phyloP scores from a whole-genome alignment of 2,888 invertebrate species.

The Diarsia brunnea region DNA sequence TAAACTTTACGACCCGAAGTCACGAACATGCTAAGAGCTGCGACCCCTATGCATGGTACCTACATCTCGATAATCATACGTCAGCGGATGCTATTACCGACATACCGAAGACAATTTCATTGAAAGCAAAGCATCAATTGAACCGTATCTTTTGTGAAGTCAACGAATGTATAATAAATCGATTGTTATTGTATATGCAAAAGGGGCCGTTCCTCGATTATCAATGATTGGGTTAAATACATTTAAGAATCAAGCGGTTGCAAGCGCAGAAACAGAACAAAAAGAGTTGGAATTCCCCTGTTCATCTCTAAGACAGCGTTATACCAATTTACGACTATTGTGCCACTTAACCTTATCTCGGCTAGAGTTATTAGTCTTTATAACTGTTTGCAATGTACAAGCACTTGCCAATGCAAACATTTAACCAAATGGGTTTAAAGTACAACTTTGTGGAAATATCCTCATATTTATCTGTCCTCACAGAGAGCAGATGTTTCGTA shows the following conservation, averaged over 20 bases:
- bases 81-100: constrained; percentile 51
- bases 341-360: constrained; percentile 73
- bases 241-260: constrained; percentile 14
- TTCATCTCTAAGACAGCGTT: constrained; percentile 49
- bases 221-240: constrained; percentile 25
- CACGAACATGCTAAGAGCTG: constrained; percentile 62
- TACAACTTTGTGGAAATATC: constrained; percentile 29
- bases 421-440: constrained; percentile 44
- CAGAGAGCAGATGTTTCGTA: constrained; percentile 21
- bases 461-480: too few relatives aligned
- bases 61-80: constrained; percentile 64
- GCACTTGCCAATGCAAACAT: constrained; percentile 53
- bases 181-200: constrained; percentile 65
- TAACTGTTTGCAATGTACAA: constrained; percentile 59
- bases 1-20: constrained; percentile 60
- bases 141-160: constrained; percentile 72
- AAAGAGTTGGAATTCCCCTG: constrained; percentile 25
- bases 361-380: constrained; percentile 66
- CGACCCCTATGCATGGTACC: constrained; percentile 49
- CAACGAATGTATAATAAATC: constrained; percentile 77
- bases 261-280: constrained; percentile 6
- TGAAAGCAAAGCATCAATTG: constrained; percentile 71
- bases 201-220: constrained; percentile 33
- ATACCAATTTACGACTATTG: constrained; percentile 72
- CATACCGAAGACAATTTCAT: constrained; percentile 67